These are phyloP conservation scores for Sebastes vulpes DNA, from an alignment of 2,797 vertebrate genomes.

Conservation along the genomic window DNA sequence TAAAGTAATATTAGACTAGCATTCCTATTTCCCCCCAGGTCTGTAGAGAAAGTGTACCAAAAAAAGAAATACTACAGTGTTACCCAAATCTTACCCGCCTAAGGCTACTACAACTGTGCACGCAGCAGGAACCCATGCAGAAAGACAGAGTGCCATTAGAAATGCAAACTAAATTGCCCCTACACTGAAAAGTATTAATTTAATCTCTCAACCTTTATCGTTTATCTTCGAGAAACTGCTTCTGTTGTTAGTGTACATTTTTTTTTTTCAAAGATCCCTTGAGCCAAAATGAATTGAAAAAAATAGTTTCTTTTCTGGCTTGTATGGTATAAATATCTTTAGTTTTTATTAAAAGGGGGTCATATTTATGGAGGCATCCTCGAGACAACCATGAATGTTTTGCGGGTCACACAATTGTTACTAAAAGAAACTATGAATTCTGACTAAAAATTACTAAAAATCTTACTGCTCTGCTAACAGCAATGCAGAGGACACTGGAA, in stretches of 20 bases:
- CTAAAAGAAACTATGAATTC: not conserved
- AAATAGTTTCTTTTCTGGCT: not conserved
- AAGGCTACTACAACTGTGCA: slow-evolving; percentile 62
- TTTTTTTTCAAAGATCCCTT: not conserved
- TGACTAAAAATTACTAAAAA: not conserved
- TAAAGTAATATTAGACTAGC: slow-evolving; percentile 50
- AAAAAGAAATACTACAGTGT: slow-evolving; percentile 36
- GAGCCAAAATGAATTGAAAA: not conserved
- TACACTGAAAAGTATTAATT: slow-evolving; percentile 56
- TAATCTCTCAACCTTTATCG: slow-evolving; percentile 38
- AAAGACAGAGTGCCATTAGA: slow-evolving; percentile 69
- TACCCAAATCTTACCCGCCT: slow-evolving; percentile 56
- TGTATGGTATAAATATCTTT: not conserved
- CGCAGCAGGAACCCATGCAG: slow-evolving; percentile 53
- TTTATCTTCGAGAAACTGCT: slow-evolving; percentile 31
- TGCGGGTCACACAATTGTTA: not conserved
- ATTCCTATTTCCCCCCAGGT: slow-evolving; percentile 32
- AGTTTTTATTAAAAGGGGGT: not conserved
- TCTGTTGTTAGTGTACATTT: not conserved
- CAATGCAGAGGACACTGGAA: not conserved
- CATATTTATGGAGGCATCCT: not conserved
- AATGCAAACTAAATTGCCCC: slow-evolving; percentile 67
- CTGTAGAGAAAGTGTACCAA: slow-evolving; percentile 23
- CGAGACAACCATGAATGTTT: not conserved
- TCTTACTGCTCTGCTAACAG: not conserved